These are phyloP conservation scores for Pseudopleuronectes americanus DNA, from an alignment of 2,797 vertebrate species.

Conservation along the genomic window DNA sequence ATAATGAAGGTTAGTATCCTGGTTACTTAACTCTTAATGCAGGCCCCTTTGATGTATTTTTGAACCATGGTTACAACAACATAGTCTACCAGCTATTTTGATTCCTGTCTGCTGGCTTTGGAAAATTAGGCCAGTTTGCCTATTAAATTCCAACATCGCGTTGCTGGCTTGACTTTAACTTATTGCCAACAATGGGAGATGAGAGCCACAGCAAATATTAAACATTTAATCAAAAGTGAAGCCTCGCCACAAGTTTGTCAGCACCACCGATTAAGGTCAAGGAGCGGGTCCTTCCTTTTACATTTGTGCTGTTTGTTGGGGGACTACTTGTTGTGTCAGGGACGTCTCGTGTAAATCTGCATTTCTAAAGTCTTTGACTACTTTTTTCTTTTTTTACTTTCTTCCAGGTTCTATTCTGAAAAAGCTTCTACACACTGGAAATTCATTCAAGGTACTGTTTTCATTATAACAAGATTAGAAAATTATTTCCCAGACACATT, in stretches of 20 bases:
- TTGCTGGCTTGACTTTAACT: no score
- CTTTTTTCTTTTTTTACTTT: neutral
- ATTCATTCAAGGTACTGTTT: conserved; percentile 92
- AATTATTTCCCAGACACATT: neutral
- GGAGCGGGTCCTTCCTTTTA: conserved; percentile 5
- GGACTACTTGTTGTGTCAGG: conserved; percentile 8
- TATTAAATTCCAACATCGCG: no score
- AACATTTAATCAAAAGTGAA: conserved; percentile 60
- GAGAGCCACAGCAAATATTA: no score
- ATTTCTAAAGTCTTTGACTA: neutral
- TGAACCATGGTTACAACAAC: no score
- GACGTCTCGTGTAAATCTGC: neutral
- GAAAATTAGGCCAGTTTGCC: no score
- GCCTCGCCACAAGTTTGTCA: conserved; percentile 44
- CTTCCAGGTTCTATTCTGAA: conserved; percentile 95
- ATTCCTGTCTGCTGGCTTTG: no score
- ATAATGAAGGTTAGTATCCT: no score
- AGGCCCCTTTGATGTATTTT: no score
- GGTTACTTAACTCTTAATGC: no score
- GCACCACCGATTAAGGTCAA: conserved; percentile 61
- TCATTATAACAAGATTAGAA: neutral
- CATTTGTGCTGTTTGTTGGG: conserved; percentile 9
- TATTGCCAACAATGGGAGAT: no score
- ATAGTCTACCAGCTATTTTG: no score
- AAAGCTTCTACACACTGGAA: conserved; percentile 99